Percentiles rank a stretch among this genome's conserved stretches.
phyloP scores from a whole-genome alignment of 2,113 vertebrate species.

The Colinus virginianus region DNA sequence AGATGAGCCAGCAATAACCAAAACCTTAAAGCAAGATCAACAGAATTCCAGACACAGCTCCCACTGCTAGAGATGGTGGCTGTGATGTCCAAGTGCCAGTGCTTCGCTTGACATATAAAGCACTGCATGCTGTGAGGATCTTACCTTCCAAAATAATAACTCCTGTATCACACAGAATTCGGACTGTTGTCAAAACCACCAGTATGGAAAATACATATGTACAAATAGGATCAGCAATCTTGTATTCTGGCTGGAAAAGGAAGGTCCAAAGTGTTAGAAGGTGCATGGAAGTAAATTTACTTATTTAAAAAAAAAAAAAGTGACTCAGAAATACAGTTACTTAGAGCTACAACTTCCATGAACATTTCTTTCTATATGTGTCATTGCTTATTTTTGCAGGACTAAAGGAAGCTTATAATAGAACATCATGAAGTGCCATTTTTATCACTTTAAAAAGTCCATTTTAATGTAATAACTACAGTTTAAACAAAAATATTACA shows the following conservation, averaged over 20 bases:
- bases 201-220: conserved; percentile 96
- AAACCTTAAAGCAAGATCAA: neutral
- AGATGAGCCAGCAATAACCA: neutral
- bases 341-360: neutral
- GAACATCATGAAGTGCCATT: neutral
- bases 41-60: neutral
- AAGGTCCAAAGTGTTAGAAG: conserved; percentile 30
- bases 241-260: conserved; percentile 90
- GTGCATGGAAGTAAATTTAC: neutral
- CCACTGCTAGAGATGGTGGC: neutral
- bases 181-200: conserved; percentile 93
- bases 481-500: neutral
- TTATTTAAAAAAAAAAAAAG: neutral
- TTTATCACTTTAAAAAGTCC: neutral
- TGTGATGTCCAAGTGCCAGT: neutral
- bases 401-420: neutral
- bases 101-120: neutral
- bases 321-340: neutral
- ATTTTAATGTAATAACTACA: neutral
- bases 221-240: conserved; percentile 97
- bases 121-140: neutral
- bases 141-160: conserved; percentile 96
- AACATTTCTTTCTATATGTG: neutral
- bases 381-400: neutral
- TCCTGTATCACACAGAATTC: conserved; percentile 91